phyloP scores from a whole-genome alignment of 2,797 vertebrate genomes.

The Allobates femoralis region DNA sequence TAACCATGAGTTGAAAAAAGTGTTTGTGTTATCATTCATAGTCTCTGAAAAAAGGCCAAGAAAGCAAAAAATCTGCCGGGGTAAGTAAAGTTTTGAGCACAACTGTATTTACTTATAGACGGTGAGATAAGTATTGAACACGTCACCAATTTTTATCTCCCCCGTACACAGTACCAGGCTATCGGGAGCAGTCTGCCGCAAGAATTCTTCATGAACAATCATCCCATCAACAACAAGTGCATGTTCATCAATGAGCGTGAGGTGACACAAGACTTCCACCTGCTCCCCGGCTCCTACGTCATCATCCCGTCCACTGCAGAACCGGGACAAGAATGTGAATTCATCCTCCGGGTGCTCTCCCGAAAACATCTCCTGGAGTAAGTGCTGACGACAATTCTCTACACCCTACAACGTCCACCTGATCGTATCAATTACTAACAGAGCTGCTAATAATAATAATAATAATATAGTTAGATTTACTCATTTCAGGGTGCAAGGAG shows the following conservation, averaged over 20 bases:
- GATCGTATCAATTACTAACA: background rate
- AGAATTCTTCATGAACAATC: slow-evolving; percentile 67
- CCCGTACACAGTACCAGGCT: slow-evolving; percentile 59
- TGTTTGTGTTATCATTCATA: no score
- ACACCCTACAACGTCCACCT: no score
- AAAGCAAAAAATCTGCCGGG: no score
- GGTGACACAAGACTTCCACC: slow-evolving; percentile 71
- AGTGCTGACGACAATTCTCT: slow-evolving; percentile 45
- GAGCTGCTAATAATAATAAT: no score
- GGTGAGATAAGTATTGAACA: no score
- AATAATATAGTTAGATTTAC: background rate
- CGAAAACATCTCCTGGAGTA: slow-evolving; percentile 71
- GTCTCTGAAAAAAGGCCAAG: no score
- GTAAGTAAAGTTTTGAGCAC: no score
- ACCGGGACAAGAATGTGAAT: slow-evolving; percentile 69
- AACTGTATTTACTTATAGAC: no score
- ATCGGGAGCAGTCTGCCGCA: slow-evolving; percentile 66
- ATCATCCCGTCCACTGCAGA: slow-evolving; percentile 70
- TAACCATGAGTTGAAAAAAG: no score
- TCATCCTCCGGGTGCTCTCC: slow-evolving; percentile 73
- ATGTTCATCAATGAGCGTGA: slow-evolving; percentile 70
- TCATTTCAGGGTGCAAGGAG: slow-evolving; percentile 69
- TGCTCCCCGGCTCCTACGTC: slow-evolving; percentile 70
- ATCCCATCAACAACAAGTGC: slow-evolving; percentile 66
- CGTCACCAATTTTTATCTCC: no score